These are phyloP conservation scores for Sorex fumeus DNA, from an alignment of 2,113 vertebrate genomes.

Conservation along the genomic window DNA sequence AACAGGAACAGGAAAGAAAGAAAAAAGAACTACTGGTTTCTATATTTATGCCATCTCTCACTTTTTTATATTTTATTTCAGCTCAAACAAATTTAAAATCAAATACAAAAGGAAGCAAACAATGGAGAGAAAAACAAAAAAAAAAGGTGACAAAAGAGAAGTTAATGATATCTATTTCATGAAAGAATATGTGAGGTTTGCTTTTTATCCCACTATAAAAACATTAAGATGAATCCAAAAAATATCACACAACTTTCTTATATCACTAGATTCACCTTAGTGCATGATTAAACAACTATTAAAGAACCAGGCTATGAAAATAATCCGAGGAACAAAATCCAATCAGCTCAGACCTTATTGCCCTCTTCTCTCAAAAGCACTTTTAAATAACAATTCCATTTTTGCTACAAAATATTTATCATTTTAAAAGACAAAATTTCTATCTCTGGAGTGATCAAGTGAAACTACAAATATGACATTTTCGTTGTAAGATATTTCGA, in stretches of 20 bases:
- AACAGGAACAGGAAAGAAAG: background rate
- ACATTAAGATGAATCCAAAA: constrained; percentile 24
- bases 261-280: background rate
- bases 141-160: background rate
- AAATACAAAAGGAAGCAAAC: background rate
- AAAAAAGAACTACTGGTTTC: background rate
- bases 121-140: no score
- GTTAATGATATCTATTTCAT: background rate
- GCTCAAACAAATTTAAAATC: constrained; percentile 50
- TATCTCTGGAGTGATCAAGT: background rate
- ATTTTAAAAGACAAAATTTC: constrained; percentile 13
- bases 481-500: background rate
- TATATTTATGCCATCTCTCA: background rate
- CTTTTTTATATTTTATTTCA: background rate
- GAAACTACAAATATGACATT: constrained; percentile 41
- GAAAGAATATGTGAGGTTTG: constrained; percentile 15
- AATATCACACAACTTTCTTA: background rate
- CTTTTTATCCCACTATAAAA: constrained; percentile 28
- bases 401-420: background rate
- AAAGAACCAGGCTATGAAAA: constrained; percentile 12
- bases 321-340: constrained; percentile 40
- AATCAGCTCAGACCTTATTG: constrained; percentile 8
- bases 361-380: constrained; percentile 9
- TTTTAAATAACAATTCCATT: constrained; percentile 33
- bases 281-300: constrained; percentile 19